phyloP scores from a whole-genome alignment of 2,797 vertebrate species.

The Premnoplex brunnescens region DNA sequence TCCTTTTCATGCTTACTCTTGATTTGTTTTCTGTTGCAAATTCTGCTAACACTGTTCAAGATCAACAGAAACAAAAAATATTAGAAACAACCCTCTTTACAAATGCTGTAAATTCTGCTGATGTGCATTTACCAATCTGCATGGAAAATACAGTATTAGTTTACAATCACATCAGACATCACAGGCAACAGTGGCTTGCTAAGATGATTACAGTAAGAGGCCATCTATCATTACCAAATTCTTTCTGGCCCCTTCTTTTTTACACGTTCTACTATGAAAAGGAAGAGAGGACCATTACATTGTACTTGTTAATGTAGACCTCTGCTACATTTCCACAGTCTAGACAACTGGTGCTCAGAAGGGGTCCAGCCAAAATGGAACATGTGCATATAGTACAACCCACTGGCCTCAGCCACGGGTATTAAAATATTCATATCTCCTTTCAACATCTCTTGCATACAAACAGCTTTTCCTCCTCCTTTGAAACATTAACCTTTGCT shows the following conservation, averaged over 20 bases:
- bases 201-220: neutral
- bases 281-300: neutral
- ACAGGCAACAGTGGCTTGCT: neutral
- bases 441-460: conserved; percentile 7
- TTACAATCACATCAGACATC: neutral
- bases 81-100: neutral
- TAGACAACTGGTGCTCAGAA: neutral
- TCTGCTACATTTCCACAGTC: neutral
- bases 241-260: neutral
- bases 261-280: neutral
- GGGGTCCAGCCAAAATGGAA: conserved; percentile 25
- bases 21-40: neutral
- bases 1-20: neutral
- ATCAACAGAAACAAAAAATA: conserved; percentile 2
- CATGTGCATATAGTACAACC: neutral
- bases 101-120: neutral
- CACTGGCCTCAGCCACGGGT: conserved; percentile 7
- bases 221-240: neutral
- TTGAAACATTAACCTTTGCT: conserved; percentile 49
- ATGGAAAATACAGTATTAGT: neutral
- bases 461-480: conserved; percentile 41
- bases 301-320: neutral
- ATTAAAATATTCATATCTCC: conserved; percentile 45
- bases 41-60: neutral
- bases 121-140: neutral